phyloP scores from a whole-genome alignment of 35 echinoderm and acorn worm genomes.

The Lytechinus pictus region DNA sequence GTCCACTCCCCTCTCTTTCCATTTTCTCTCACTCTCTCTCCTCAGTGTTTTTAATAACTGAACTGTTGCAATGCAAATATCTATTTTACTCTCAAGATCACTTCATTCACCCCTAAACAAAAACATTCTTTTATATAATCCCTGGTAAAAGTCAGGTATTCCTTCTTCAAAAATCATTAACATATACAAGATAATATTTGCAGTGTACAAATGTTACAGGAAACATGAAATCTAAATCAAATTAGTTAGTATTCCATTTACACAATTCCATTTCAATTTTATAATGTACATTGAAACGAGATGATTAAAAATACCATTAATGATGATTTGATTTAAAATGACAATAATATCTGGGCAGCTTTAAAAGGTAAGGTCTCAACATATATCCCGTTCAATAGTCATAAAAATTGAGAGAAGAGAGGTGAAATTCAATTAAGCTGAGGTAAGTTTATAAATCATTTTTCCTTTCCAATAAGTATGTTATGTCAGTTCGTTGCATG shows the following conservation, averaged over 20 bases:
- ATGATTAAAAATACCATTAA: not conserved
- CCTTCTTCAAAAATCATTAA: not conserved
- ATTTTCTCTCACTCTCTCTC: not conserved
- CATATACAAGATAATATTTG: not conserved
- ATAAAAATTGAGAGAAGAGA: not conserved
- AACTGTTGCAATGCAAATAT: not conserved
- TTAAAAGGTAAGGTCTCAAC: not conserved
- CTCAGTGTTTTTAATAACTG: not conserved
- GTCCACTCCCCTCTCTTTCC: not conserved
- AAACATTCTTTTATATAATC: not conserved
- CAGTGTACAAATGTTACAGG: constrained; percentile 1
- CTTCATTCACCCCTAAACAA: not conserved
- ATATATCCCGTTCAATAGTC: not conserved
- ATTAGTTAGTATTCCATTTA: not conserved
- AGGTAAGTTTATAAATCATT: not conserved
- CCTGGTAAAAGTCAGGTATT: not conserved
- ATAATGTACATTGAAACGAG: not conserved
- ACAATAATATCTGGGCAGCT: not conserved
- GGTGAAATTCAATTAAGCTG: not conserved
- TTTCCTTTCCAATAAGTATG: not conserved
- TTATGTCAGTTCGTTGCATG: not conserved
- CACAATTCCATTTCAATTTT: constrained; percentile 13
- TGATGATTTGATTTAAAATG: not conserved
- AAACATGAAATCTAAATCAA: not conserved
- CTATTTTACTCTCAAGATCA: not conserved